A percentile compares a stretch with the other conserved stretches of the same genome.
Conservation (phyloP, 2,888 invertebrate genomes). For the Platypus cylindrus region DNA sequence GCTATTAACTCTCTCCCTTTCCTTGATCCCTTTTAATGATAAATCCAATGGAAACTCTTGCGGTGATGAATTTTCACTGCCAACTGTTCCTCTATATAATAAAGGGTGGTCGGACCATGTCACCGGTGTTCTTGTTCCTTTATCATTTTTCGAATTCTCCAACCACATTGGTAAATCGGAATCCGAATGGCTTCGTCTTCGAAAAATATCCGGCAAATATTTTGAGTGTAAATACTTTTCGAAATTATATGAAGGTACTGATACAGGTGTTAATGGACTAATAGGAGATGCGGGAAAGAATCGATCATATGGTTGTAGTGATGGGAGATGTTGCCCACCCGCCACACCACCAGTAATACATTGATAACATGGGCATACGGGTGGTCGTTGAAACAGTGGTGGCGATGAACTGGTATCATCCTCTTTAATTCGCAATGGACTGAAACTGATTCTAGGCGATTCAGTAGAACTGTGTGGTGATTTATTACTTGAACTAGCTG, state of each 20-base stretch:
- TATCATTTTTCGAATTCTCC: constrained; percentile 35
- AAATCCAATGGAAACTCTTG: constrained; percentile 80
- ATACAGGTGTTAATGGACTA: constrained; percentile 42
- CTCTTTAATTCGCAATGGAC: constrained; percentile 42
- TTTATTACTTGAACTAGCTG: constrained; percentile 42
- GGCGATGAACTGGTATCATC: constrained; percentile 35
- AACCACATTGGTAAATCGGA: constrained; percentile 48
- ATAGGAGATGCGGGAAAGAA: constrained; percentile 44
- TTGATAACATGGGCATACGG: constrained; percentile 32
- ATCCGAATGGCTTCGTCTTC: constrained; percentile 52
- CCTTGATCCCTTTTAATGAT: constrained; percentile 52
- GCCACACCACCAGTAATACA: constrained; percentile 32
- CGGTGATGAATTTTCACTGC: constrained; percentile 41
- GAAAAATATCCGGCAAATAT: constrained; percentile 49
- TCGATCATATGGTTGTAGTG: constrained; percentile 36
- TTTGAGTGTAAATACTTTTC: constrained; percentile 51
- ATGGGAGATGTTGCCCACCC: constrained; percentile 30
- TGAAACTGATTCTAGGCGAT: constrained; percentile 42
- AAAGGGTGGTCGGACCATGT: constrained; percentile 30
- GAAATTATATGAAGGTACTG: constrained; percentile 45
- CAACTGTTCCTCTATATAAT: constrained; percentile 29
- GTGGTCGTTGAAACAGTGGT: constrained; percentile 25
- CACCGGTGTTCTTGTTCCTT: constrained; percentile 26
- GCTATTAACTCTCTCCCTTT: constrained; percentile 27
- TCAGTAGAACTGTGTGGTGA: constrained; percentile 43